phyloP scores from a whole-genome alignment of 2,113 vertebrate genomes.

The Oreotrochilus melanogaster region DNA sequence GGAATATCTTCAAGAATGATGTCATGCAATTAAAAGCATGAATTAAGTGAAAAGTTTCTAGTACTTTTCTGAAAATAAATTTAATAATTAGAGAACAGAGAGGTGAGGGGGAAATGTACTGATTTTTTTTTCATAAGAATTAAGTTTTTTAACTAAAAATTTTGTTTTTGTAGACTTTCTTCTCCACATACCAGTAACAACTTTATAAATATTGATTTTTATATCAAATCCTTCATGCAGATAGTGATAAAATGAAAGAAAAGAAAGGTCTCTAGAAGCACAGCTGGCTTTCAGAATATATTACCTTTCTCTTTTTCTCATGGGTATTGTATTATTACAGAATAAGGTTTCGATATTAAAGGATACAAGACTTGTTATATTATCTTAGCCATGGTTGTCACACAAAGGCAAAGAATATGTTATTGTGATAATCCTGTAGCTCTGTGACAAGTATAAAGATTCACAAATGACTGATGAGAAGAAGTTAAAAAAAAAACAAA shows the following conservation, averaged over 20 bases:
- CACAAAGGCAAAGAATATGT: background rate
- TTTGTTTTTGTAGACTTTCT: background rate
- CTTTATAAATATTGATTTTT: background rate
- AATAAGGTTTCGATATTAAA: background rate
- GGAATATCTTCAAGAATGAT: background rate
- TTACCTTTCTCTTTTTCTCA: background rate
- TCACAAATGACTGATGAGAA: background rate
- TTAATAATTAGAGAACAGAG: background rate
- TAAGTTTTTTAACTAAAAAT: background rate
- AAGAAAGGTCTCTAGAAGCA: background rate
- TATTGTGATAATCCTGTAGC: background rate
- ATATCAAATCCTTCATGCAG: background rate
- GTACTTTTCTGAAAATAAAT: background rate
- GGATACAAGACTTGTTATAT: background rate
- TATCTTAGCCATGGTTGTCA: background rate
- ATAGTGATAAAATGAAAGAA: background rate
- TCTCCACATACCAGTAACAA: background rate
- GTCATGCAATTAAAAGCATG: background rate
- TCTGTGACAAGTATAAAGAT: background rate
- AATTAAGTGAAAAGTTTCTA: background rate
- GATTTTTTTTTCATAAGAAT: background rate
- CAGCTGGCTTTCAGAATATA: background rate
- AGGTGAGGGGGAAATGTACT: accelerated
- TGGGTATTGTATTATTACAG: accelerated
- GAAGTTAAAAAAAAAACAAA: background rate